Conservation (phyloP, 2,888 invertebrate species). For the Lordiphosa fenestrarum region DNA sequence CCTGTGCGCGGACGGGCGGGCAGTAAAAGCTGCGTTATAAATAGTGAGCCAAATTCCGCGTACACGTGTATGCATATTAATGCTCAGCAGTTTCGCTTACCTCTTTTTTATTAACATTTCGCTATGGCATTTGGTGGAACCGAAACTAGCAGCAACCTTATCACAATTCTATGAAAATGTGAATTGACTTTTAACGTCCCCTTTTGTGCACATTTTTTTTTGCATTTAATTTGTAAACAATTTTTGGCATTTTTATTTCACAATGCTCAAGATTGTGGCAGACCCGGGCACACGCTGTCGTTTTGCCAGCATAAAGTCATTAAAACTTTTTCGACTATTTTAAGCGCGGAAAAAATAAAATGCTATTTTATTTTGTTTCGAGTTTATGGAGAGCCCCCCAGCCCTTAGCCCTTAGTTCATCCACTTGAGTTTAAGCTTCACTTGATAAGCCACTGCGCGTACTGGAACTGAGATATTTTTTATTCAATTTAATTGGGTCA, state of each 20-base stretch:
- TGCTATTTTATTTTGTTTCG: conserved; percentile 65
- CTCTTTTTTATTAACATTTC: conserved; percentile 68
- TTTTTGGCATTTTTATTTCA: conserved; percentile 41
- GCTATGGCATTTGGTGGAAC: conserved; percentile 48
- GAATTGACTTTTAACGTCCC: conserved; percentile 75
- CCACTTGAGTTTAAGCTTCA: conserved; percentile 49
- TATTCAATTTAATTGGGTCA: conserved; percentile 59
- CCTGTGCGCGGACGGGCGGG: conserved; percentile 10
- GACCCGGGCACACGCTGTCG: conserved; percentile 45
- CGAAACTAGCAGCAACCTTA: conserved; percentile 51
- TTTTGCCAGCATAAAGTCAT: conserved; percentile 58
- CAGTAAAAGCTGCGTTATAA: conserved; percentile 8
- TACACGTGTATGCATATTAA: conserved; percentile 35
- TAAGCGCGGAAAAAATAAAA: conserved; percentile 51
- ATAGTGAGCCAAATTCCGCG: conserved; percentile 2
- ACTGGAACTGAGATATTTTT: conserved; percentile 42
- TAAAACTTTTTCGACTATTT: conserved; percentile 72
- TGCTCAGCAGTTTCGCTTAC: conserved; percentile 40
- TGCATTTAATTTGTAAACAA: conserved; percentile 72
- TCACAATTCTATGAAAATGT: conserved; percentile 69
- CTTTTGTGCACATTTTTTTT: conserved; percentile 53
- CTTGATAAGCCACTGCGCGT: conserved; percentile 62
- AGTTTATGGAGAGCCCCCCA: conserved; percentile 41
- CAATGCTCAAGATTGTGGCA: conserved; percentile 61
- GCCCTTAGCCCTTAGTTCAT: not conserved